Percentiles rank a stretch among this genome's conserved stretches.
Conservation (phyloP, 2,797 vertebrate species). For the Alauda arvensis region DNA sequence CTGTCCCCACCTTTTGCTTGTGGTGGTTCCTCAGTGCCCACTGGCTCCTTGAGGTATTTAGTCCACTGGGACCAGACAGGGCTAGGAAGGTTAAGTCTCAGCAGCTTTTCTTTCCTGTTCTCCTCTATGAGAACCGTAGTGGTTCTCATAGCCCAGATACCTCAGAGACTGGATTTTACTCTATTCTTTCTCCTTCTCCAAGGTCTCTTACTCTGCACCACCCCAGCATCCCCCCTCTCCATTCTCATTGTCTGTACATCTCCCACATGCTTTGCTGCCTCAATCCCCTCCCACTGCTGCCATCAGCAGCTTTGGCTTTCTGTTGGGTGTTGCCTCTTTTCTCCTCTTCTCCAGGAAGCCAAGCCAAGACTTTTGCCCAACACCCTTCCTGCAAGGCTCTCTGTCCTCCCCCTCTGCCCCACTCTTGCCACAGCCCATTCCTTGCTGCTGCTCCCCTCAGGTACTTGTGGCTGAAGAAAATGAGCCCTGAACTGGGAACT, state of each 20-base stretch:
- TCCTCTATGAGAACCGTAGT: not conserved
- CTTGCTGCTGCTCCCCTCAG: not conserved
- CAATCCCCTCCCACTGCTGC: not conserved
- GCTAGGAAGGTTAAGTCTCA: not conserved
- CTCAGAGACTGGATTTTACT: not conserved
- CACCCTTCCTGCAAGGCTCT: not conserved
- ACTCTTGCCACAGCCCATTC: accelerated
- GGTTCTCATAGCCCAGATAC: not conserved
- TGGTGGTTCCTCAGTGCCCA: not conserved
- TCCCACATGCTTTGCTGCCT: not conserved
- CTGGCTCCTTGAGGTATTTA: not conserved
- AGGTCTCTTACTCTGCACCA: not conserved
- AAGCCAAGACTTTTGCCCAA: not conserved
- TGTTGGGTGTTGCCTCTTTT: accelerated
- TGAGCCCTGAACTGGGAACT: not conserved
- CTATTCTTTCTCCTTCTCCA: not conserved
- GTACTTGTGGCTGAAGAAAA: not conserved
- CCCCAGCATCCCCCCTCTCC: not conserved
- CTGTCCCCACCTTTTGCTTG: not conserved
- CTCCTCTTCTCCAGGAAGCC: not conserved
- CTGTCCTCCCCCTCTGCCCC: not conserved
- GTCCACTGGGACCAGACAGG: not conserved
- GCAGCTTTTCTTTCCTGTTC: not conserved
- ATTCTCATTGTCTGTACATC: not conserved
- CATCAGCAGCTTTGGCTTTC: not conserved